phyloP scores from a whole-genome alignment of 2,797 vertebrate genomes.

The Malurus leucopterus region DNA sequence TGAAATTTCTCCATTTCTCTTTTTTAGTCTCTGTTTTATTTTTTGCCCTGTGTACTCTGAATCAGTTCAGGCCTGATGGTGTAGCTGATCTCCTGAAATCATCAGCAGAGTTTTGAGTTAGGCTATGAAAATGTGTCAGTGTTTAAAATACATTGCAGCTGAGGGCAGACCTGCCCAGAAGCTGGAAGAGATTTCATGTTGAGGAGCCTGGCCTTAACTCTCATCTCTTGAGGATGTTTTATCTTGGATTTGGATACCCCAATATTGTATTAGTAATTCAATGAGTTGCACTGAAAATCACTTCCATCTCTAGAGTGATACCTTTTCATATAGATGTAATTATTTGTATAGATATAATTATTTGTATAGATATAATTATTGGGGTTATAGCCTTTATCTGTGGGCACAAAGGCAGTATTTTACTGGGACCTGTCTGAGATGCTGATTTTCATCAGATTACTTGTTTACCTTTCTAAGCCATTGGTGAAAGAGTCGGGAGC shows the following conservation, averaged over 20 bases:
- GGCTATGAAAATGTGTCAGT: not conserved
- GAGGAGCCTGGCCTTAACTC: not conserved
- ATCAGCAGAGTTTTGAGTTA: not conserved
- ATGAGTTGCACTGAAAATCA: not conserved
- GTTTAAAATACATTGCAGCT: not conserved
- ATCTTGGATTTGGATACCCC: not conserved
- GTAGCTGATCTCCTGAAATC: not conserved
- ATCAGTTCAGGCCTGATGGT: not conserved
- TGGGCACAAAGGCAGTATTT: not conserved
- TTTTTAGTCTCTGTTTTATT: fast-evolving
- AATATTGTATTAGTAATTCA: not conserved
- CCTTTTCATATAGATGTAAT: not conserved
- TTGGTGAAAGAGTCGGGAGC: not conserved
- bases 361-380: not conserved
- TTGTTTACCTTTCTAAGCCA: not conserved
- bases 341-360: not conserved
- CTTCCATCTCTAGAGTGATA: not conserved
- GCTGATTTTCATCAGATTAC: not conserved
- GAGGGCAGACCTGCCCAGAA: not conserved
- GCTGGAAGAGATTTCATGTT: not conserved
- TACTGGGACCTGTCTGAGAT: not conserved
- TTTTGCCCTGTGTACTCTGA: not conserved
- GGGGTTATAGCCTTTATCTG: not conserved
- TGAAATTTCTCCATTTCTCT: not conserved
- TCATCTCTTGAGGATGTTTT: not conserved